These are phyloP conservation scores for Sympetrum striolatum DNA, from an alignment of 2,888 invertebrate species.

Conservation along the genomic window DNA sequence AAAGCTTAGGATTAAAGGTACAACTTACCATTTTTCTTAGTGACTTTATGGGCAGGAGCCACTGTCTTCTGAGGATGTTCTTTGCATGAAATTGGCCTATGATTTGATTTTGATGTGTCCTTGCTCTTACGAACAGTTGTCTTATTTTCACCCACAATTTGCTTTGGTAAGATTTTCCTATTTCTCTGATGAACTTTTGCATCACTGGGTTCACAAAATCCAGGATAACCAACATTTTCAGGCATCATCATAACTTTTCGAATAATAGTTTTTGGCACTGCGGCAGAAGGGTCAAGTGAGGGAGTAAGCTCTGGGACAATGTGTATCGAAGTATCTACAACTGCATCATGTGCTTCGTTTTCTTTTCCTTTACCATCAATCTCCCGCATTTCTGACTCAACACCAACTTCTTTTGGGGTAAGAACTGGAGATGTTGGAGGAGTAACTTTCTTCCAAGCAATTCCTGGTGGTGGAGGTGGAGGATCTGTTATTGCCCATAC, in stretches of 20 bases:
- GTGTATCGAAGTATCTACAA: background rate
- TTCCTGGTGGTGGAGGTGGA: background rate
- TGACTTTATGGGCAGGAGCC: background rate
- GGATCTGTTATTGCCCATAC: conserved; percentile 9
- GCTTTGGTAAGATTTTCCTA: background rate
- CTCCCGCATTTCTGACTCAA: background rate
- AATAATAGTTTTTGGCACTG: background rate
- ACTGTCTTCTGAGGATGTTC: background rate
- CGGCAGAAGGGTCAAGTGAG: background rate
- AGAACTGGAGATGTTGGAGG: background rate
- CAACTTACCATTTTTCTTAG: background rate
- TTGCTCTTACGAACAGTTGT: background rate
- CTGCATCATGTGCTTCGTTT: background rate
- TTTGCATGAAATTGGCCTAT: background rate
- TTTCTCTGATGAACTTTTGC: background rate
- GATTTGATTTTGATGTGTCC: background rate
- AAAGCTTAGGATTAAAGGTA: background rate
- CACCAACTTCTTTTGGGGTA: background rate
- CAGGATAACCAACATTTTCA: background rate
- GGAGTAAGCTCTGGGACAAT: background rate
- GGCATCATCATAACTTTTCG: conserved; percentile 2
- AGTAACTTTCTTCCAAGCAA: background rate
- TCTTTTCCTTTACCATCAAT: background rate
- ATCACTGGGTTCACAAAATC: conserved; percentile 9
- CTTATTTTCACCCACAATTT: background rate